A percentile compares a stretch with the other conserved stretches of the same genome.
Evolutionary conservation across 2,888 invertebrate genomes (phyloP).

Genomic region (Notodonta ziczac): DNA sequence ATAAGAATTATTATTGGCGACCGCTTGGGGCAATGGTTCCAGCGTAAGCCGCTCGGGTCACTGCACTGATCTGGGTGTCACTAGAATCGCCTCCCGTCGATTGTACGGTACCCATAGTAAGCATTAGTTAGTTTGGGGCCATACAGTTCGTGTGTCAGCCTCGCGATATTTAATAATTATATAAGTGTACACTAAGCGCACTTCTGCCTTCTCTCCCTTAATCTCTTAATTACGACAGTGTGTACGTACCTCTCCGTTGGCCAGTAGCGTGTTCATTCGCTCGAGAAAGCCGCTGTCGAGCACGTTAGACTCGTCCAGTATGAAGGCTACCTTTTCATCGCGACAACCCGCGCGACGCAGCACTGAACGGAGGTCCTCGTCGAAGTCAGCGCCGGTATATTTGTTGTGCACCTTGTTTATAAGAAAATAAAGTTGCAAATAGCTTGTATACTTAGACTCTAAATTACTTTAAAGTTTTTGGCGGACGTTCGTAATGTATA

Average conservation of each 20-base stretch:
- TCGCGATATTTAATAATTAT: no score
- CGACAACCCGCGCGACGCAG: slow-evolving; percentile 94
- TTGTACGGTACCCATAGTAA: no score
- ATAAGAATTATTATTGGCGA: no score
- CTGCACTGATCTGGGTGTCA: no score
- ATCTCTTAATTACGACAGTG: not conserved
- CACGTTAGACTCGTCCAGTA: slow-evolving; percentile 99
- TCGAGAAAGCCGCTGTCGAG: slow-evolving; percentile 99
- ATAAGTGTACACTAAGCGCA: no score
- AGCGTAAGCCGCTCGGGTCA: no score
- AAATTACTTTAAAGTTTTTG: not conserved
- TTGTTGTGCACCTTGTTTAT: slow-evolving; percentile 95
- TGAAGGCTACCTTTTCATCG: slow-evolving; percentile 99
- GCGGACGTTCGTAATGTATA: no score
- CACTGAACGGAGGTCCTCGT: slow-evolving; percentile 97
- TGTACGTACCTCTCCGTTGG: slow-evolving; percentile 93
- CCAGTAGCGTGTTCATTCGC: slow-evolving; percentile 99
- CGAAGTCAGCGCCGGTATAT: slow-evolving; percentile 99
- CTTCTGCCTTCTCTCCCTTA: not conserved
- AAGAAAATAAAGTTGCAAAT: not conserved
- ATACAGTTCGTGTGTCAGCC: no score
- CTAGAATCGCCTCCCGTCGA: no score
- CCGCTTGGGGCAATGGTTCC: no score
- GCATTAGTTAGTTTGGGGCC: no score
- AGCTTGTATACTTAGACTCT: not conserved